phyloP scores from a whole-genome alignment of 2,113 vertebrate genomes.

The Corapipo altera region DNA sequence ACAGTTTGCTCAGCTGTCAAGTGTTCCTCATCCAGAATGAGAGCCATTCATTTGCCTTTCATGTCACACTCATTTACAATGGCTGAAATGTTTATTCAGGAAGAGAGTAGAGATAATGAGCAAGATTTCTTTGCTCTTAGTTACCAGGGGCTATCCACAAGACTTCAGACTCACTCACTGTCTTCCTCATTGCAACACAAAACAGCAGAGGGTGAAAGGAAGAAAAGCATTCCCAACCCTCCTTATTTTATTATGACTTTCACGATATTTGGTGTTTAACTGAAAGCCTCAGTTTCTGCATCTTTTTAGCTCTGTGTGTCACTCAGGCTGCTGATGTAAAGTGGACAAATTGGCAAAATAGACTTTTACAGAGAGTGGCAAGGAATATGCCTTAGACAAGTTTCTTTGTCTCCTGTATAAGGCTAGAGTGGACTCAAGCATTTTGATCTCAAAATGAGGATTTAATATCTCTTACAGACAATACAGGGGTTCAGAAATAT shows the following conservation, averaged over 20 bases:
- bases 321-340: neutral
- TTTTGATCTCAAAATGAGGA: slow-evolving; percentile 4
- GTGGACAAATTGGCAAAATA: neutral
- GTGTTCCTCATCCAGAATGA: neutral
- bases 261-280: neutral
- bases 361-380: neutral
- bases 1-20: slow-evolving; percentile 6
- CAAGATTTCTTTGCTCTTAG: slow-evolving; percentile 7
- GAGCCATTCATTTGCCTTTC: neutral
- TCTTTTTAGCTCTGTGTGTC: neutral
- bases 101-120: slow-evolving; percentile 1
- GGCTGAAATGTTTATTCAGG: slow-evolving; percentile 46
- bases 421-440: neutral
- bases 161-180: neutral
- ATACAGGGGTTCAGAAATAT: neutral
- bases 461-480: neutral
- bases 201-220: neutral
- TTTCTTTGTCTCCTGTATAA: neutral
- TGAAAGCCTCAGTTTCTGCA: neutral
- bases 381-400: neutral
- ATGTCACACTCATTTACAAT: neutral
- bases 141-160: slow-evolving; percentile 10
- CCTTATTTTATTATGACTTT: neutral
- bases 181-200: neutral
- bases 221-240: neutral